Conservation (phyloP, 2,113 vertebrate genomes). For the Athene cunicularia region DNA sequence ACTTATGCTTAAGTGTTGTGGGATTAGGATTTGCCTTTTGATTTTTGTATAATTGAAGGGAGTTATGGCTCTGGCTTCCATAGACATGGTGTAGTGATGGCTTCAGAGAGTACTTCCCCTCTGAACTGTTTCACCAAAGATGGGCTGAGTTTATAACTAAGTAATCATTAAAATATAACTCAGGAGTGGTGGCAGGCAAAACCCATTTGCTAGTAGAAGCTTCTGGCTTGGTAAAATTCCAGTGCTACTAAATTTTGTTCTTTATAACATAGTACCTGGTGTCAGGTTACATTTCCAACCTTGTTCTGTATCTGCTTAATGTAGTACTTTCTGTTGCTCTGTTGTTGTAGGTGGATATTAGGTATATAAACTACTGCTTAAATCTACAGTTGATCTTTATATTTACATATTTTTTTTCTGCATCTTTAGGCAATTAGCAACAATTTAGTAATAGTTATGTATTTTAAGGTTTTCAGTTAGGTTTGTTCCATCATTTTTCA, state of each 20-base stretch:
- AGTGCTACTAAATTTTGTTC: neutral
- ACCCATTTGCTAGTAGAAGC: neutral
- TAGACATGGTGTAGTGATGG: neutral
- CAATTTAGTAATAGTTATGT: neutral
- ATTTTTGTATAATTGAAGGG: neutral
- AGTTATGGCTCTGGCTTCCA: neutral
- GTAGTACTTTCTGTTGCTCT: neutral
- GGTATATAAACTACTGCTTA: neutral
- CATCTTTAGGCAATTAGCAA: neutral
- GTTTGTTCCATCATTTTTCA: neutral
- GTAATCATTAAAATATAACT: neutral
- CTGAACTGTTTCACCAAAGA: neutral
- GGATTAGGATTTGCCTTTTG: neutral
- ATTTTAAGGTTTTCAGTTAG: neutral
- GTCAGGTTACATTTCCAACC: neutral
- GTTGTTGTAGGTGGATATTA: neutral
- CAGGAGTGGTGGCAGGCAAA: neutral
- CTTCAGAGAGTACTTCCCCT: neutral
- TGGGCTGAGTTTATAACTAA: neutral
- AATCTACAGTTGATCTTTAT: neutral
- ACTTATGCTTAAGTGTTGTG: neutral
- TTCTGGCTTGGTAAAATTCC: neutral
- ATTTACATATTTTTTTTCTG: neutral
- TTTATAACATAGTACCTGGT: neutral
- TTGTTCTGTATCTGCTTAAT: neutral